Conservation (phyloP, 1,140 invertebrate genomes). For the Diplogasteroides magnus region DNA sequence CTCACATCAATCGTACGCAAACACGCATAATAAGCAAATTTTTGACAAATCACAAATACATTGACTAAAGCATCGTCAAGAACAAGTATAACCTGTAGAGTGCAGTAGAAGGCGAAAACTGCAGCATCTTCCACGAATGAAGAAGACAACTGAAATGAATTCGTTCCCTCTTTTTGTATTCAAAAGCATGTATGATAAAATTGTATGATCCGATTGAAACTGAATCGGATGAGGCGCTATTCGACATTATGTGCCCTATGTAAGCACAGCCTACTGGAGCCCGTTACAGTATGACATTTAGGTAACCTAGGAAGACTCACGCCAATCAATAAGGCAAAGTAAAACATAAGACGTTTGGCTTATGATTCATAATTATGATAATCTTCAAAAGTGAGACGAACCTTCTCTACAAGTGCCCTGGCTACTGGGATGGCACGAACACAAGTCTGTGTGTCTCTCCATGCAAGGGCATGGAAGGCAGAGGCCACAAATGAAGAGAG, state of each 20-base stretch:
- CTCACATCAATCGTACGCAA: no score
- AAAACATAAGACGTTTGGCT: no score
- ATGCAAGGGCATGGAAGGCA: constrained; percentile 30
- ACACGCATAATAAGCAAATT: no score
- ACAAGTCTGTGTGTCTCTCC: constrained; percentile 38
- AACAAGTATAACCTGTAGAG: background rate
- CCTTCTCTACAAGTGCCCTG: constrained; percentile 32
- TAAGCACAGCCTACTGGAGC: no score
- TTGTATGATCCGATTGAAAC: no score
- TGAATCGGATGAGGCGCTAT: no score
- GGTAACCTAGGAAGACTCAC: no score
- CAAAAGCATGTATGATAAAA: background rate
- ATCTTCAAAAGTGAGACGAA: no score
- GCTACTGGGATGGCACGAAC: constrained; percentile 36
- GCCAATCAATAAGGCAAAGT: no score
- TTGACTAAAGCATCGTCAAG: background rate
- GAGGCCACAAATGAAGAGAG: constrained; percentile 32
- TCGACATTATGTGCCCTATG: no score
- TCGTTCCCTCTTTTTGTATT: background rate
- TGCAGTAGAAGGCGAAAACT: background rate
- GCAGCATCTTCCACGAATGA: background rate
- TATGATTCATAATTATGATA: no score
- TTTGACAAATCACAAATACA: background rate
- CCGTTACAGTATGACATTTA: no score
- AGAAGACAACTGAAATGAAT: constrained; percentile 3